phyloP scores from a whole-genome alignment of 2,797 vertebrate species.

The Sus cebifrons region DNA sequence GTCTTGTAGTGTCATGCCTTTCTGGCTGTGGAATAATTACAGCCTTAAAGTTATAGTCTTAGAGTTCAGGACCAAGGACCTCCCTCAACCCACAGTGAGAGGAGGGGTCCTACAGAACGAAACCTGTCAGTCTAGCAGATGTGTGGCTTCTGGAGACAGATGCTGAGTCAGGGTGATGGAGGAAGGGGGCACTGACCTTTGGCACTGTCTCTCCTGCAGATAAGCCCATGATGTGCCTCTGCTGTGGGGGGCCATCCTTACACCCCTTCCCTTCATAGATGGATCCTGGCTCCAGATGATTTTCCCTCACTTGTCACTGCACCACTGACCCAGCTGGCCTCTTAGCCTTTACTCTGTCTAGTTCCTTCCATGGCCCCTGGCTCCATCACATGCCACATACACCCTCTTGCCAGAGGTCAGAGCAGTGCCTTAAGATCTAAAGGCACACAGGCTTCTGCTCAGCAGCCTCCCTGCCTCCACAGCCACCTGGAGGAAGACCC shows the following conservation, averaged over 20 bases:
- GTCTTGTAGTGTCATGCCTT: neutral
- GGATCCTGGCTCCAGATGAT: neutral
- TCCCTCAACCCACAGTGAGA: neutral
- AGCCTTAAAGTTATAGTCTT: neutral
- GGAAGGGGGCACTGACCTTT: fast-evolving
- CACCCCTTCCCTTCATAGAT: neutral
- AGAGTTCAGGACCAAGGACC: neutral
- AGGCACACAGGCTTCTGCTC: neutral
- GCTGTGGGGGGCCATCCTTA: neutral
- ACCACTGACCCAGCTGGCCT: neutral
- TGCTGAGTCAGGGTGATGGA: neutral
- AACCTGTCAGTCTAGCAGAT: neutral
- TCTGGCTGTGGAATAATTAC: neutral
- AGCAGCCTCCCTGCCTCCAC: neutral
- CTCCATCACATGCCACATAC: neutral
- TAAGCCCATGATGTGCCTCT: neutral
- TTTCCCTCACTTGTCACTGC: neutral
- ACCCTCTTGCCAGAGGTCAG: neutral
- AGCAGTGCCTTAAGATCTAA: neutral
- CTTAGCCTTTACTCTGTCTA: neutral
- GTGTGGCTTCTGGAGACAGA: too few relatives aligned
- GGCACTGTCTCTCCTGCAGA: neutral
- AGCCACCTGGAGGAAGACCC: neutral
- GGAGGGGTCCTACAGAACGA: fast-evolving
- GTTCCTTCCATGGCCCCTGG: neutral